Evolutionary conservation across 2,797 vertebrate genomes (phyloP), one percentile per base, ranked within the genome.

Genomic region (Clarias fuscus): DNA sequence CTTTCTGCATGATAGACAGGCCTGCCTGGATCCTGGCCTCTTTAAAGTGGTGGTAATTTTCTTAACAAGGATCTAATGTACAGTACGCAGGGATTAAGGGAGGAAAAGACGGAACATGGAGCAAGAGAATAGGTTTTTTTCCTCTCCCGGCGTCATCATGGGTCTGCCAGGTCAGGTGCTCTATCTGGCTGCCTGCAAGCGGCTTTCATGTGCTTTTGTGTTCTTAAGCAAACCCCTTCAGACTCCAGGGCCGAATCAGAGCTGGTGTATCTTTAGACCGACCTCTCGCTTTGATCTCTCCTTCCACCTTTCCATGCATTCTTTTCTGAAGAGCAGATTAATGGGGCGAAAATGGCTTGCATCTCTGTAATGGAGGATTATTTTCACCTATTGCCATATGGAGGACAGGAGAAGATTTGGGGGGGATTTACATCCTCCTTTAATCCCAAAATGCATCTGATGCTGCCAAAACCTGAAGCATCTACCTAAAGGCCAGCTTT

Each of bases 191-290:
- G 91, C 91, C 91, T 93, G 91, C 90, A 89, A 89, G 89, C 86
- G 87, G 91, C 92, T 94, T 94, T 94, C 91, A 94, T 95, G 91
- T 93, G 91, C 91, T 92, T 91, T 92, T 94, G 91, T 92, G 90
- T 94, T 93, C 80, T 91, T 72, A 93, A 93, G 94, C 91, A 93
- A 93, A 92, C 92, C 93, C 88, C 86, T 89, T 86, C 86, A 88
- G 87, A 90, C 75, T 86, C 80, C 61, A 27, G 59, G 86, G 87
- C 88, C 79, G 86, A 86, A 83, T 76, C 71, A 85, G 83, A 86
- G 87, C 84, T 90, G 90, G 89, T 92, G 92, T 94, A 93, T 94
- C 93, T 94, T 93, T 93, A 93, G 93, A 92, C 88, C 87, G 72
- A 73, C 75, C 73, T 88, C 88, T 90, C 5, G 87, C 93, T 95